phyloP scores from a whole-genome alignment of 2,888 invertebrate species.

The Diarsia brunnea region DNA sequence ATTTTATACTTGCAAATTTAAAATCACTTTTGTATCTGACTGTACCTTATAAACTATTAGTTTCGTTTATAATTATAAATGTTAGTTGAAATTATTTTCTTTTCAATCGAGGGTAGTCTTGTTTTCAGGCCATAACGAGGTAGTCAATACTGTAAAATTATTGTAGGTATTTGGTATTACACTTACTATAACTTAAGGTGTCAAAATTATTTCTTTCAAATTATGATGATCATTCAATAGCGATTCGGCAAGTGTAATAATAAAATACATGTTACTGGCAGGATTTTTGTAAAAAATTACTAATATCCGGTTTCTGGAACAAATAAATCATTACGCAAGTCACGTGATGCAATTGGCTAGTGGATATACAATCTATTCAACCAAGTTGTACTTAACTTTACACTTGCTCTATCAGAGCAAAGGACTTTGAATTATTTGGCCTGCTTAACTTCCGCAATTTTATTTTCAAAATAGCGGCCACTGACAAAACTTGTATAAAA shows the following conservation, averaged over 20 bases:
- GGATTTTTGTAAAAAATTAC: slow-evolving; percentile 7
- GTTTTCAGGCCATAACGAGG: slow-evolving; percentile 53
- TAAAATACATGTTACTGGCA: slow-evolving; percentile 20
- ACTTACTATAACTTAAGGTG: neutral
- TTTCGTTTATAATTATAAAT: neutral
- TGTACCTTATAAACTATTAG: slow-evolving; percentile 39
- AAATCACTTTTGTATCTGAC: slow-evolving; percentile 15
- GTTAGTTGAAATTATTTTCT: slow-evolving; percentile 10
- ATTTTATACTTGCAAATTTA: slow-evolving; percentile 17
- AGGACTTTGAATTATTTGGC: too few species aligned
- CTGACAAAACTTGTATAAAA: too few species aligned
- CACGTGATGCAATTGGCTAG: neutral
- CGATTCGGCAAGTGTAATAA: slow-evolving; percentile 7
- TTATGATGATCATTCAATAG: neutral
- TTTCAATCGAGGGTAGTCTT: slow-evolving; percentile 29
- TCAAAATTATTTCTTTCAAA: slow-evolving; percentile 22
- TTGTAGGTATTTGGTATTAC: slow-evolving; percentile 30
- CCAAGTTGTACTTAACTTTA: too few species aligned
- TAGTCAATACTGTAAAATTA: slow-evolving; percentile 56
- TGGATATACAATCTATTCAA: neutral
- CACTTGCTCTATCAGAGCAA: too few species aligned
- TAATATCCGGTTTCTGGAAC: neutral
- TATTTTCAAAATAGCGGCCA: too few species aligned
- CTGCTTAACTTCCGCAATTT: too few species aligned
- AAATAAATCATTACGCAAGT: neutral